Base-by-base conservation (phyloP, 2,888 invertebrate genomes). In the Cotesia congregata region DNA sequence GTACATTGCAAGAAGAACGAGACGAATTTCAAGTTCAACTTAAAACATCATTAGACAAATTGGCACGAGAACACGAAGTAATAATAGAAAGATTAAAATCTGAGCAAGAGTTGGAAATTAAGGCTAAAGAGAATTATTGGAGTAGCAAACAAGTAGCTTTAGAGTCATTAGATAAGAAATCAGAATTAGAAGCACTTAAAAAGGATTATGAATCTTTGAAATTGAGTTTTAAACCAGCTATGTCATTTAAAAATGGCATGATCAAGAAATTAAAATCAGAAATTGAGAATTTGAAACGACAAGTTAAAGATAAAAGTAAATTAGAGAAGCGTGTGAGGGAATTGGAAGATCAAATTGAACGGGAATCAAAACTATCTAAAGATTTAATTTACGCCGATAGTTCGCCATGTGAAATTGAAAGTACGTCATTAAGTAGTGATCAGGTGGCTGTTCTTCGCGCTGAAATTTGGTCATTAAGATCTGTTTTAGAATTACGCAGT, bases 401-500 rank as follows among this genome's bases (percentile, higher is more conserved):
- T 81, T 89, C 91, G 68, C 90, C 91, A 69, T 91, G 91, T 82
- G 92, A 92, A 82, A 90, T 83, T 83, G 90, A 86, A 74, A 91
- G 91, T 77, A 91, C 91, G 81, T 90, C 91, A 68, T 90, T 91
- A 79, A 81, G 87, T 86, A 76, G 91, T 90, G 83, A 89, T 88
- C 83, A 91, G 89, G 83, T 87, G n/a, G 88, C 89, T 1, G 83
- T 92, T 83, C 83, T 95, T 62, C 91, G 93, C 83, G 94, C 93
- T 78, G 95, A 96, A 89, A 94, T 95, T 1, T 94, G 95, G 83
- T 97, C 97, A 17, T 91, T 98, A 78, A 93, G 96, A 80, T 94
- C 95, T 60, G 98, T 98, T 2, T 91, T 98, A 78, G 98, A 98
- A 84, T 91, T 98, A 86, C 94, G 96, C 85, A 96, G 96, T 87